Evolutionary conservation across 2,113 vertebrate species (phyloP).

Genomic region (Melozone crissalis): DNA sequence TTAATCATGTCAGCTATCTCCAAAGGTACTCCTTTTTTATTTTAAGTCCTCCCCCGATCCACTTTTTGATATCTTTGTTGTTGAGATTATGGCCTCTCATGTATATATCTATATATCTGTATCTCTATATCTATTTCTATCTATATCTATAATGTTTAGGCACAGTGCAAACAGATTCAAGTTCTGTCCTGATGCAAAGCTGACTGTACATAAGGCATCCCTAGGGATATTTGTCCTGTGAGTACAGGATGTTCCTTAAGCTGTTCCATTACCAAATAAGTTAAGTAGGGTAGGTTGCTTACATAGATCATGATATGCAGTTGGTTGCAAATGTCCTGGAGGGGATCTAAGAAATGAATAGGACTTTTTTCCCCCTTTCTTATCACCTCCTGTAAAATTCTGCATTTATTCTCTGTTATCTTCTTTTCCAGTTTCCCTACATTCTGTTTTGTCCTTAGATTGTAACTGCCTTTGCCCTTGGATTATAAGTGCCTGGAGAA

Average conservation of each 20-base stretch:
- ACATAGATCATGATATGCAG: neutral
- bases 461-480: neutral
- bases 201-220: neutral
- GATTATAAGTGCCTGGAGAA: neutral
- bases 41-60: neutral
- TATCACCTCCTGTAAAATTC: neutral
- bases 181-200: neutral
- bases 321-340: neutral
- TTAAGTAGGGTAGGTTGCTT: neutral
- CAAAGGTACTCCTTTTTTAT: neutral
- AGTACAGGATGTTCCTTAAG: neutral
- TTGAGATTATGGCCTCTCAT: neutral
- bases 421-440: neutral
- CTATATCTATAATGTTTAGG: neutral
- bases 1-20: neutral
- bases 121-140: no score
- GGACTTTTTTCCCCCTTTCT: fast-evolving
- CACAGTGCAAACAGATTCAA: neutral
- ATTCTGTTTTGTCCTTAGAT: neutral
- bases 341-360: neutral
- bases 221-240: neutral
- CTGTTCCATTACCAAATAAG: neutral
- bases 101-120: no score
- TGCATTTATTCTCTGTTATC: neutral
- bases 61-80: neutral